Conservation (phyloP, 2,888 invertebrate species). For the Agriotes lineatus region DNA sequence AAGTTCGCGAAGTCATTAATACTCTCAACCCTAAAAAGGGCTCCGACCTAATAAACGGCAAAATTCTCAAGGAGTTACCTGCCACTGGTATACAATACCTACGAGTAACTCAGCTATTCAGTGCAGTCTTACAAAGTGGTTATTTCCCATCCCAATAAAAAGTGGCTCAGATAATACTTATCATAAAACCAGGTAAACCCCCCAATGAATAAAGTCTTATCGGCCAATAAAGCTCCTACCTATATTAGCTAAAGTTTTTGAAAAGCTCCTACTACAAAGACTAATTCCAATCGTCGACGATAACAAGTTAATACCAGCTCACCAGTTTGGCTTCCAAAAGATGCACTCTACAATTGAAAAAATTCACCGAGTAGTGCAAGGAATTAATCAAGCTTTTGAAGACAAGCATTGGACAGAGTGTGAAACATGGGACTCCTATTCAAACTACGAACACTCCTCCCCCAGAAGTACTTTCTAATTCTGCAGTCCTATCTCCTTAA, state of each 20-base stretch:
- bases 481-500: neutral
- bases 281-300: neutral
- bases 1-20: no score
- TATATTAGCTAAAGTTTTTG: neutral
- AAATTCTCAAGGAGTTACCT: no score
- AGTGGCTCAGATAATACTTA: no score
- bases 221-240: no score
- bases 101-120: no score
- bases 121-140: no score
- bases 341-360: neutral
- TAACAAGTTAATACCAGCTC: neutral
- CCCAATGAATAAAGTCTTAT: no score
- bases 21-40: no score
- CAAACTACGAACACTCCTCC: neutral
- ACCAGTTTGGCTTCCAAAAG: neutral
- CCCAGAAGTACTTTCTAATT: conserved; percentile 1
- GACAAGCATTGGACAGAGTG: conserved; percentile 3
- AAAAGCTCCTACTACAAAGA: neutral
- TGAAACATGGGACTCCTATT: neutral
- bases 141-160: no score
- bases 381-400: neutral
- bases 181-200: no score
- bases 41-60: no score
- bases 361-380: neutral
- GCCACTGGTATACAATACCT: no score